Conservation (phyloP, 2,797 vertebrate species). For the Saxicola maurus region DNA sequence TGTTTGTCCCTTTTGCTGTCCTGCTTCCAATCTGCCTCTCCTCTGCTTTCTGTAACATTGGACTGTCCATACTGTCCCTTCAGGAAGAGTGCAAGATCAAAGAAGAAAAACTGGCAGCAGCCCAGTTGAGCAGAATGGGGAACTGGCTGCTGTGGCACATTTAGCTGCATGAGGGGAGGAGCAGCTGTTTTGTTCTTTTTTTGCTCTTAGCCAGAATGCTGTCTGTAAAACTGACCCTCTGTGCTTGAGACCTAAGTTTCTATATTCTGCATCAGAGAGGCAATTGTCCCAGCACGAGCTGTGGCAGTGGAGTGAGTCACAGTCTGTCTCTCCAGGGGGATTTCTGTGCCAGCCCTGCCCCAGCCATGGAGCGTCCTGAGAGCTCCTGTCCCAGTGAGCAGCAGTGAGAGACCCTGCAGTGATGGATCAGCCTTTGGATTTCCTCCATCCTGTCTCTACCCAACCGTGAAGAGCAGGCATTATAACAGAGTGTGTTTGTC, state of each 20-base stretch:
- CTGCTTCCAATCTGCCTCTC: neutral
- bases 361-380: fast-evolving
- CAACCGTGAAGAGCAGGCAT: neutral
- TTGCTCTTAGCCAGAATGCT: neutral
- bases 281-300: neutral
- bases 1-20: neutral
- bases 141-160: neutral
- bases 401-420: neutral
- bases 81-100: neutral
- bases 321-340: neutral
- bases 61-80: neutral
- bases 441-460: neutral
- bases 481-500: neutral
- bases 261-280: neutral
- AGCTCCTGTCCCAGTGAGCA: neutral
- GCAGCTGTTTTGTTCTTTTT: neutral
- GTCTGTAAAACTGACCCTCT: neutral
- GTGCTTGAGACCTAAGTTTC: neutral
- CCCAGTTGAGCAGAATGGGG: neutral
- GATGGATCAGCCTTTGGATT: neutral
- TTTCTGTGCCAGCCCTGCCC: neutral
- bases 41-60: neutral
- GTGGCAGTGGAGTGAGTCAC: neutral
- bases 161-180: neutral
- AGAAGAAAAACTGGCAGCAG: neutral